These are phyloP conservation scores for Cliona cf. orientalis DNA, from an alignment of 37 sponge, comb jelly and placozoan genomes.

Conservation along the genomic window DNA sequence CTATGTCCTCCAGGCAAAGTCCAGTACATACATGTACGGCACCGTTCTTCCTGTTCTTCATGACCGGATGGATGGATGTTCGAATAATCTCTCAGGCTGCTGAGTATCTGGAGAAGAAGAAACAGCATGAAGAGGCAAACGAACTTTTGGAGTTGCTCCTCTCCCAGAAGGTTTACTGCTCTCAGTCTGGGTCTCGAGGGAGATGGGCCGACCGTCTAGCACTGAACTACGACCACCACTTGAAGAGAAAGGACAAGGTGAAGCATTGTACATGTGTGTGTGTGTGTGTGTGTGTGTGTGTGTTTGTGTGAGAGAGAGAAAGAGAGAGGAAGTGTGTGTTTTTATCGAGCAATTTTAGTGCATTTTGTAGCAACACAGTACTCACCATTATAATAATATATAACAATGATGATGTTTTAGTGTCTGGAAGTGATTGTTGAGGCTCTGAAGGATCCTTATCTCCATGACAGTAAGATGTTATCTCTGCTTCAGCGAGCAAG, in stretches of 20 bases:
- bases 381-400: not conserved
- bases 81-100: constrained; percentile 34
- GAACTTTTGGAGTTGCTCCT: constrained; percentile 59
- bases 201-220: constrained; percentile 82
- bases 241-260: constrained; percentile 62
- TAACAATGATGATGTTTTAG: constrained; percentile 33
- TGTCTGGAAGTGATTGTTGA: constrained; percentile 52
- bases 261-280: constrained; percentile 10
- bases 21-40: no score
- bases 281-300: constrained; percentile 43
- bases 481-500: constrained; percentile 63
- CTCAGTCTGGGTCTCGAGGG: constrained; percentile 34
- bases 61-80: constrained; percentile 41
- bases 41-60: constrained; percentile 49
- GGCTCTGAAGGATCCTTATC: constrained; percentile 49
- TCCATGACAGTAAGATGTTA: constrained; percentile 34
- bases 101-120: constrained; percentile 70
- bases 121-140: constrained; percentile 56
- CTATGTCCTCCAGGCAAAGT: no score
- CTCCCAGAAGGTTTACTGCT: constrained; percentile 32
- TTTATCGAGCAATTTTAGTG: not conserved
- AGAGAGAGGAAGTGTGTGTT: no score
- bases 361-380: not conserved
- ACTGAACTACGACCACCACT: constrained; percentile 80
- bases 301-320: constrained; percentile 4